Evolutionary conservation across 2,113 vertebrate species (phyloP).

Genomic region (Alces alces): DNA sequence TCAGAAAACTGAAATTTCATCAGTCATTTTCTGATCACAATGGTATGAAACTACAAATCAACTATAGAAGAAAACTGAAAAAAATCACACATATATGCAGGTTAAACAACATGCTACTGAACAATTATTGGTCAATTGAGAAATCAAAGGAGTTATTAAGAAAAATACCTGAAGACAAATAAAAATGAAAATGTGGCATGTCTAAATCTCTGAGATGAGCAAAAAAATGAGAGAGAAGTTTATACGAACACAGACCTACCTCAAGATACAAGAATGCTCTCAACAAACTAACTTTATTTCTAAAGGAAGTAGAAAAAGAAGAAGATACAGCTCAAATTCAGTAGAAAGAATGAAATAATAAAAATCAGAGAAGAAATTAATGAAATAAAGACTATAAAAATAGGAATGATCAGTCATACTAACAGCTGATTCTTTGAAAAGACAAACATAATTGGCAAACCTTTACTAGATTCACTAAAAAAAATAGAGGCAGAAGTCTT

Average conservation of each 20-base stretch:
- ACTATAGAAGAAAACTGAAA: neutral
- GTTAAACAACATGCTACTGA: neutral
- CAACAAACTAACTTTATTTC: neutral
- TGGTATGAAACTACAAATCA: neutral
- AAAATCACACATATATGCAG: neutral
- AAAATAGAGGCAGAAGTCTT: neutral
- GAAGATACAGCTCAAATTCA: neutral
- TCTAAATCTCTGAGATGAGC: neutral
- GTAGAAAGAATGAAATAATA: neutral
- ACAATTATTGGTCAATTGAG: neutral
- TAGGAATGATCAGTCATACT: neutral
- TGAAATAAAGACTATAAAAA: neutral
- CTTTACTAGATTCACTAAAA: neutral
- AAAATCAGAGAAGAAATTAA: neutral
- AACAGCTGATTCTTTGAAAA: neutral
- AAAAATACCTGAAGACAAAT: neutral
- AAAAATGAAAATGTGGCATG: neutral
- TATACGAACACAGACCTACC: neutral
- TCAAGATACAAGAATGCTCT: neutral
- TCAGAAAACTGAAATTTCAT: neutral
- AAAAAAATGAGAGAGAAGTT: neutral
- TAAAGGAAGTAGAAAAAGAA: neutral
- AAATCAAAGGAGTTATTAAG: neutral
- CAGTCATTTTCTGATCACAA: neutral
- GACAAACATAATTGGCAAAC: neutral